These are phyloP conservation scores for Psittacula derbiana DNA, from an alignment of 2,797 vertebrate species.

Conservation along the genomic window DNA sequence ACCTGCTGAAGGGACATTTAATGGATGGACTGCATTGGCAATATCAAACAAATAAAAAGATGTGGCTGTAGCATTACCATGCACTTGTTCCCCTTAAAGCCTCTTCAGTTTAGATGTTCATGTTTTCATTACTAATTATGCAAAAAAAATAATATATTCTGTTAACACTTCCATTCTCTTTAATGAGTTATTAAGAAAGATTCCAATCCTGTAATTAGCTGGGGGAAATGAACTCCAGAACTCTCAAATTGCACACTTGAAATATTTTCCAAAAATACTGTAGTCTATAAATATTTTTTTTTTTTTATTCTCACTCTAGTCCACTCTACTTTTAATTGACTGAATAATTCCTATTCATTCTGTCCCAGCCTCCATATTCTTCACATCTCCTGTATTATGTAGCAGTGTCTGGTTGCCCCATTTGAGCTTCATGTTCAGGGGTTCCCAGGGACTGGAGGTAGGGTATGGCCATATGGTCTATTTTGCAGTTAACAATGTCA, in stretches of 20 bases:
- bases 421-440: neutral
- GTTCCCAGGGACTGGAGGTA: neutral
- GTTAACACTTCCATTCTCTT: slow-evolving; percentile 20
- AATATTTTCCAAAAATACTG: slow-evolving; percentile 6
- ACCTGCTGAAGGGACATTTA: neutral
- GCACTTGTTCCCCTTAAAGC: neutral
- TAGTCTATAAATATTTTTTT: neutral
- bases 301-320: neutral
- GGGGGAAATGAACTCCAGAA: slow-evolving; percentile 4
- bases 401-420: neutral
- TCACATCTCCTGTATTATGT: neutral
- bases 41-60: neutral
- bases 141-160: neutral
- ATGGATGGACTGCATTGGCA: neutral
- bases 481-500: neutral
- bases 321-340: neutral
- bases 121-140: neutral
- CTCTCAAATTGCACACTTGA: neutral
- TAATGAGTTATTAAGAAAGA: slow-evolving; percentile 15
- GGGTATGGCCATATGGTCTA: neutral
- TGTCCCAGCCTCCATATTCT: neutral
- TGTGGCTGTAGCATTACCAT: neutral
- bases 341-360: neutral
- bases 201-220: slow-evolving; percentile 14
- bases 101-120: neutral